A percentile compares a stretch with the other conserved stretches of the same genome.
Evolutionary conservation across 1,140 invertebrate species (phyloP).

Genomic region (Drosophila tristis): DNA sequence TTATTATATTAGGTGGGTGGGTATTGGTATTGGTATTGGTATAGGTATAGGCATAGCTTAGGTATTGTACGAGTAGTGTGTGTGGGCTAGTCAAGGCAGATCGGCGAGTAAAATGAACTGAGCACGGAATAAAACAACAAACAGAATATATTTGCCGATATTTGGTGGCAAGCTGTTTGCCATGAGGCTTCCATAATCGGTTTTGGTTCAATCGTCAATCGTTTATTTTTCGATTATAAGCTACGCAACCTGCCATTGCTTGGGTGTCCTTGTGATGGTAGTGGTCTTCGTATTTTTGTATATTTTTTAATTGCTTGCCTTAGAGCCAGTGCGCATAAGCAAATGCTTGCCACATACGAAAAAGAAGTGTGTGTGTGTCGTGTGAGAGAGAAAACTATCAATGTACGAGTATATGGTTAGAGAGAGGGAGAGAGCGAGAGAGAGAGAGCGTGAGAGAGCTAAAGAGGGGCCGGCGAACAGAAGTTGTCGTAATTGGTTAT

Average conservation of each 20-base stretch:
- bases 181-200: not conserved
- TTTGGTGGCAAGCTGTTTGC: not conserved
- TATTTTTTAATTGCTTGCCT: slow-evolving; percentile 4
- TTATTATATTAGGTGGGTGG: not conserved
- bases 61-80: not conserved
- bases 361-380: slow-evolving; percentile 18
- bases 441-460: slow-evolving; percentile 18
- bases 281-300: not conserved
- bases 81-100: slow-evolving; percentile 27
- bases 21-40: not conserved
- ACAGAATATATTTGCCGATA: slow-evolving; percentile 1
- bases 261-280: no score
- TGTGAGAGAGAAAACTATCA: slow-evolving; percentile 20
- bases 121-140: slow-evolving; percentile 11
- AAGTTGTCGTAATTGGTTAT: slow-evolving; percentile 23
- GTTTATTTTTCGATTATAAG: not conserved
- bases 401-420: no score
- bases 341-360: slow-evolving; percentile 43
- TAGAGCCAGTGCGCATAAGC: slow-evolving; percentile 37
- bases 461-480: not conserved
- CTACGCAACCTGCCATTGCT: slow-evolving; percentile 5
- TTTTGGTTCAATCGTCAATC: slow-evolving; percentile 7
- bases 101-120: slow-evolving; percentile 3
- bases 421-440: slow-evolving; percentile 13
- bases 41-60: not conserved